Evolutionary conservation across 37 sponge, comb jelly and placozoan genomes (phyloP).

Genomic region (Spongia lamella): DNA sequence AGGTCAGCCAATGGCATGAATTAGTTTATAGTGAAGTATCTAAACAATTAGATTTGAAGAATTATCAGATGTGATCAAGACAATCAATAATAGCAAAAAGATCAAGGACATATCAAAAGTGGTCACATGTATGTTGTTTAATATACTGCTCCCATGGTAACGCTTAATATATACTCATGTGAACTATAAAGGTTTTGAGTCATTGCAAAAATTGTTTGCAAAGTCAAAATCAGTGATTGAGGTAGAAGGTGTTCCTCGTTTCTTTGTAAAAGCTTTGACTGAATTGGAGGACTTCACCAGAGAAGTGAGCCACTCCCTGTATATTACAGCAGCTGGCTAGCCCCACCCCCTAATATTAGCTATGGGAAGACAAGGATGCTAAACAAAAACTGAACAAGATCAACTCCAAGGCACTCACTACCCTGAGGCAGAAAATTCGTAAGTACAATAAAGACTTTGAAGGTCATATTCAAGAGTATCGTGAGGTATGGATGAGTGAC

Average conservation of each 20-base stretch:
- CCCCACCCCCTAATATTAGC: conserved; percentile 28
- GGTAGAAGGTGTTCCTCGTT: conserved; percentile 66
- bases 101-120: conserved; percentile 95
- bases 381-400: conserved; percentile 85
- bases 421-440: conserved; percentile 82
- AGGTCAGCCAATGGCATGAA: conserved; percentile 32
- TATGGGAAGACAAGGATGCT: conserved; percentile 89
- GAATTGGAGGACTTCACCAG: conserved; percentile 90
- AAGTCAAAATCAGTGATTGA: conserved; percentile 87
- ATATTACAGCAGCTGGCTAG: background rate
- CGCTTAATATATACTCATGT: background rate
- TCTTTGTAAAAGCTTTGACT: conserved; percentile 67
- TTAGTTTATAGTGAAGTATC: background rate
- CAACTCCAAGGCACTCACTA: conserved; percentile 84
- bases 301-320: conserved; percentile 52
- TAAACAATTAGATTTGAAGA: conserved; percentile 75
- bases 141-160: background rate
- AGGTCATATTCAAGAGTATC: conserved; percentile 55
- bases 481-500: conserved; percentile 56
- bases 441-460: conserved; percentile 97
- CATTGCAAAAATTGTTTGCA: conserved; percentile 58
- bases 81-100: conserved; percentile 85
- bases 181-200: conserved; percentile 67
- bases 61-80: conserved; percentile 69
- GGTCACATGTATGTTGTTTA: conserved; percentile 49